phyloP scores from a whole-genome alignment of 2,113 vertebrate genomes.

The Charina bottae region DNA sequence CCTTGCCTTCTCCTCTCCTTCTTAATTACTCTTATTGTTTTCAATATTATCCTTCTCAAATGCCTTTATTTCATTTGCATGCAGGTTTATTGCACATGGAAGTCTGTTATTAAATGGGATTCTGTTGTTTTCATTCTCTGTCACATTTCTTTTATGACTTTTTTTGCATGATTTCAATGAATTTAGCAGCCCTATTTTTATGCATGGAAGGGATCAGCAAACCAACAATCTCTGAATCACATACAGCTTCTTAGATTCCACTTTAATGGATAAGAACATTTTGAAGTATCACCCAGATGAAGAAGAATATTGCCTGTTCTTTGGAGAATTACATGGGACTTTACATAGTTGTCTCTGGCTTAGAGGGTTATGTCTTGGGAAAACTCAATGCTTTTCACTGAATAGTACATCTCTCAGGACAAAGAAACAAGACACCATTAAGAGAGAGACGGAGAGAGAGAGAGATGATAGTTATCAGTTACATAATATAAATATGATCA shows the following conservation, averaged over 20 bases:
- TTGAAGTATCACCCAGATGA: not conserved
- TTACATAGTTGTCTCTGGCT: not conserved
- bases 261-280: not conserved
- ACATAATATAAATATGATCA: not conserved
- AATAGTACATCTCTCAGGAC: not conserved
- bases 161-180: not conserved
- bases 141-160: not conserved
- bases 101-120: not conserved
- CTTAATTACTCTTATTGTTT: not conserved
- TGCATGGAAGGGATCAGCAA: not conserved
- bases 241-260: not conserved
- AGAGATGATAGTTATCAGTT: not conserved
- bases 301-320: not conserved
- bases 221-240: not conserved
- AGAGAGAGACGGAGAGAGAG: not conserved
- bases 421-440: not conserved
- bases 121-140: not conserved
- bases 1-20: not conserved
- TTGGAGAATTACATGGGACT: not conserved
- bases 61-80: not conserved
- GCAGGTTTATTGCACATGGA: not conserved
- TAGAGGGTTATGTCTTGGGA: not conserved
- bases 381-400: not conserved
- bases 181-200: not conserved
- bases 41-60: not conserved